These are phyloP conservation scores for Montipora foliosa DNA, from an alignment of 64 coral and sea anemone species.

Conservation along the genomic window DNA sequence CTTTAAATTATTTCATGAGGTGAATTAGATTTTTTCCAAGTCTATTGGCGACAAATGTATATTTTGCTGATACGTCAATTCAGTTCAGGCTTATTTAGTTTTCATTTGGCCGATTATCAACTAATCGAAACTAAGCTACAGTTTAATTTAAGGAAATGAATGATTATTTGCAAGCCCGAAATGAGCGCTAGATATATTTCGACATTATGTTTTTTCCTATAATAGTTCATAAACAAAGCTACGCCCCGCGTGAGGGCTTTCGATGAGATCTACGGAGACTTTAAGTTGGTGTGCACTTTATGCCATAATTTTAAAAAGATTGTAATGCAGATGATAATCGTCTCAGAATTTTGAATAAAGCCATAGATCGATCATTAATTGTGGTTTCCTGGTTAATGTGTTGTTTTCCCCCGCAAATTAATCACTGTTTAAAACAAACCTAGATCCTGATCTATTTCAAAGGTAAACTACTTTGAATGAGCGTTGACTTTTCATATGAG, in stretches of 20 bases:
- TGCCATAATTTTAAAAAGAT: background rate
- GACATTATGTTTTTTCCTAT: background rate
- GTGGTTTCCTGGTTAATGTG: slow-evolving; percentile 49
- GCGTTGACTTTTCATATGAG: background rate
- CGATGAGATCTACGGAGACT: too few species aligned
- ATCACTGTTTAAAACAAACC: slow-evolving; percentile 20
- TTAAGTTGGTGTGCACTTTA: background rate
- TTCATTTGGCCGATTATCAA: background rate
- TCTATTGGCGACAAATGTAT: background rate
- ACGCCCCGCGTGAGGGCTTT: background rate
- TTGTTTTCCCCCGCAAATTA: background rate
- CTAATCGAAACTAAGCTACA: background rate
- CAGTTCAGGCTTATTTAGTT: background rate
- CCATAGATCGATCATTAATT: slow-evolving; percentile 30
- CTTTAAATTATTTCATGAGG: slow-evolving; percentile 13
- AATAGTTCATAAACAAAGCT: slow-evolving; percentile 13
- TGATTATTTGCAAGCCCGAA: background rate
- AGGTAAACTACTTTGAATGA: background rate
- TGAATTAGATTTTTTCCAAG: background rate
- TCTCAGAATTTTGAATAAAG: slow-evolving; percentile 28
- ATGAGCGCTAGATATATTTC: background rate
- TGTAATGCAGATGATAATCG: background rate
- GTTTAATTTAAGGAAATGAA: background rate
- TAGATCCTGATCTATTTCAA: background rate
- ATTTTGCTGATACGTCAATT: background rate